These are phyloP conservation scores for Tetramorium bicarinatum DNA, from an alignment of 2,888 invertebrate species.

Conservation along the genomic window DNA sequence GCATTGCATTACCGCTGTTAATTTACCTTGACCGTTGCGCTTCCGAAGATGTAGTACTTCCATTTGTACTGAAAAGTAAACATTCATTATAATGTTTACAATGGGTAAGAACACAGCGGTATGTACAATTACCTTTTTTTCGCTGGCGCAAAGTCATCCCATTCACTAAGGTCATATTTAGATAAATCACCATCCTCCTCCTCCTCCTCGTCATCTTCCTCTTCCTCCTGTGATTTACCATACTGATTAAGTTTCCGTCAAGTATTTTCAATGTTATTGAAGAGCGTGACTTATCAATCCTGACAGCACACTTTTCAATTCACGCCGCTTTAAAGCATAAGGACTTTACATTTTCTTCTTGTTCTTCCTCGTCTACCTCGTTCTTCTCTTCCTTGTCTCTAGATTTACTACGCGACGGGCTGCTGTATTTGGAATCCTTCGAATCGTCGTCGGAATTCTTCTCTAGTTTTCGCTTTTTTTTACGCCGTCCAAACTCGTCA, in stretches of 20 bases:
- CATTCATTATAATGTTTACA: conserved; percentile 39
- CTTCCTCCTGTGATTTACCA: conserved; percentile 78
- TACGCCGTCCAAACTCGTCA: conserved; percentile 94
- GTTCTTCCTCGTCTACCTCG: conserved; percentile 64
- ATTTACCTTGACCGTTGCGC: conserved; percentile 83
- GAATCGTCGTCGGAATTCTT: conserved; percentile 86
- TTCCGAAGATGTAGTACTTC: conserved; percentile 78
- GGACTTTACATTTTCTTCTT: conserved; percentile 72
- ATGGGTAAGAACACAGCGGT: not conserved
- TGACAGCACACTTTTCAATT: conserved; percentile 16
- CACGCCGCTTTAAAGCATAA: not conserved
- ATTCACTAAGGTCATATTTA: conserved; percentile 88
- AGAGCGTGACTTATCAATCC: not conserved
- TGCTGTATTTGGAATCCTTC: conserved; percentile 83
- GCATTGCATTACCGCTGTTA: conserved; percentile 56
- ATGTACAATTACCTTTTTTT: conserved; percentile 81
- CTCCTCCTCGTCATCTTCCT: conserved; percentile 87
- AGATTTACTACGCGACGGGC: conserved; percentile 79
- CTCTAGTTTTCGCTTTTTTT: conserved; percentile 88
- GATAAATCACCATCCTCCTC: conserved; percentile 88
- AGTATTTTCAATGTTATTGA: not conserved
- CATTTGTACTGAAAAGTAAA: conserved; percentile 80
- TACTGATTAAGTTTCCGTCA: not conserved
- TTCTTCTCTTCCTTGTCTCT: conserved; percentile 78
- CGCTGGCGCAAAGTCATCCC: conserved; percentile 86